A percentile compares a stretch with the other conserved stretches of the same genome.
Evolutionary conservation across 2,113 vertebrate species (phyloP).

Genomic region (Rutilus rutilus): DNA sequence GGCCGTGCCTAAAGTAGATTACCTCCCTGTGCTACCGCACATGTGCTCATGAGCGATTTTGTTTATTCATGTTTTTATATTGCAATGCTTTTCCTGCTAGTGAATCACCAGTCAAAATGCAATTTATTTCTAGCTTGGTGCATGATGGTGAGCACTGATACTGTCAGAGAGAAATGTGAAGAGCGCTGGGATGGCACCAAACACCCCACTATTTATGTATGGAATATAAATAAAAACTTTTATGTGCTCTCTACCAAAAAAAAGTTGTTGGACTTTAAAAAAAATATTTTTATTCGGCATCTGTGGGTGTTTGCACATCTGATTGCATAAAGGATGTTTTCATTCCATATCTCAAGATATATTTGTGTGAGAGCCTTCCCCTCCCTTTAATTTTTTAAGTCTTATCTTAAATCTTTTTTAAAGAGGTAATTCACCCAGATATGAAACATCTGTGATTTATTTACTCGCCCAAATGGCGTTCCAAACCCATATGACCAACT

Average conservation of each 20-base stretch:
- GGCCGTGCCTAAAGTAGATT: constrained; percentile 80
- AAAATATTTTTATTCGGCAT: constrained; percentile 42
- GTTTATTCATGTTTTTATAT: constrained; percentile 83
- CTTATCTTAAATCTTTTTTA: neutral
- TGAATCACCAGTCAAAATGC: constrained; percentile 77
- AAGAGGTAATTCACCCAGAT: no score
- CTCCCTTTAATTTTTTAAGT: neutral
- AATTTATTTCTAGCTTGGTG: constrained; percentile 80
- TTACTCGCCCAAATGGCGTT: neutral
- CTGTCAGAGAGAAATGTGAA: constrained; percentile 80
- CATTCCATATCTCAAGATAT: neutral
- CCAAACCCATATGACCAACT: neutral
- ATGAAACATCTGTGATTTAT: neutral
- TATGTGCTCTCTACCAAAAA: constrained; percentile 62
- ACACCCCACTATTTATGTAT: constrained; percentile 81
- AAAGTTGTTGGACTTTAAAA: constrained; percentile 62
- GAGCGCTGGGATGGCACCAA: constrained; percentile 78
- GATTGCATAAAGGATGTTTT: neutral
- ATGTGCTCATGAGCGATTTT: constrained; percentile 82
- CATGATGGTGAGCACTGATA: constrained; percentile 79
- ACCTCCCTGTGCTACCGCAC: constrained; percentile 78
- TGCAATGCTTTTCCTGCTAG: constrained; percentile 76
- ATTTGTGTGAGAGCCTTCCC: neutral
- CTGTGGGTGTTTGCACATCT: constrained; percentile 13
- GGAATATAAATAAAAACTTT: constrained; percentile 81